Conservation (phyloP, 2,113 vertebrate genomes). For the Cryptomyrus ogoouensis region DNA sequence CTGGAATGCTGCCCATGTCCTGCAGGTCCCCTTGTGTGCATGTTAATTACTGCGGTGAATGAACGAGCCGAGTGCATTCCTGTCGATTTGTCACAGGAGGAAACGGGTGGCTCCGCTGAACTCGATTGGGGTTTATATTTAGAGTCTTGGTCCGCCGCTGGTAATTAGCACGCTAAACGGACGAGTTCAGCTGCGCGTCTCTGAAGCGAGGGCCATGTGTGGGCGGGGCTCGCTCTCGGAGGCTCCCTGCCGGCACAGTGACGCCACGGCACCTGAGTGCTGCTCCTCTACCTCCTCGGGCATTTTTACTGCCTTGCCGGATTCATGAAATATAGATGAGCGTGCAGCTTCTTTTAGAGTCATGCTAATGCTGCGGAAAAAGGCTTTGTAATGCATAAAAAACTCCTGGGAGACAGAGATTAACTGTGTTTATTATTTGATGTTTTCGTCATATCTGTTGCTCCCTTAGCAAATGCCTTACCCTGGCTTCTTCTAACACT, state of each 20-base stretch:
- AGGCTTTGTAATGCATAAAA: background rate
- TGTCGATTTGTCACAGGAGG: constrained; percentile 7
- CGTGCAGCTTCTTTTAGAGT: background rate
- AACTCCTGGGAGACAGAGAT: background rate
- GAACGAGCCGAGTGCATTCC: background rate
- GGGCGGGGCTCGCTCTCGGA: background rate
- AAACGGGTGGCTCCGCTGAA: background rate
- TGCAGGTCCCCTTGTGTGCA: background rate
- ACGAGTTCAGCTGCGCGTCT: background rate
- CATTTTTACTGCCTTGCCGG: background rate
- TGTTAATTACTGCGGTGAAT: background rate
- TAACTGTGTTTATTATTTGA: background rate
- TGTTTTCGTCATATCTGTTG: background rate
- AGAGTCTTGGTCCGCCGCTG: background rate
- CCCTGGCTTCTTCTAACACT: background rate
- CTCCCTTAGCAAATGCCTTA: background rate
- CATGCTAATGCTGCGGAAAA: background rate
- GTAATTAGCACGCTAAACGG: background rate
- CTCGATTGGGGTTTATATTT: background rate
- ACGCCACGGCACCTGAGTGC: background rate
- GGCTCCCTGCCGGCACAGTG: background rate
- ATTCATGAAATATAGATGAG: constrained; percentile 18
- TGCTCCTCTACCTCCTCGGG: background rate
- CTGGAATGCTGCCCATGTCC: background rate
- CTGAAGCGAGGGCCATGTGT: background rate